Conservation (phyloP, 2,888 invertebrate genomes). For the Helobdella robusta region DNA sequence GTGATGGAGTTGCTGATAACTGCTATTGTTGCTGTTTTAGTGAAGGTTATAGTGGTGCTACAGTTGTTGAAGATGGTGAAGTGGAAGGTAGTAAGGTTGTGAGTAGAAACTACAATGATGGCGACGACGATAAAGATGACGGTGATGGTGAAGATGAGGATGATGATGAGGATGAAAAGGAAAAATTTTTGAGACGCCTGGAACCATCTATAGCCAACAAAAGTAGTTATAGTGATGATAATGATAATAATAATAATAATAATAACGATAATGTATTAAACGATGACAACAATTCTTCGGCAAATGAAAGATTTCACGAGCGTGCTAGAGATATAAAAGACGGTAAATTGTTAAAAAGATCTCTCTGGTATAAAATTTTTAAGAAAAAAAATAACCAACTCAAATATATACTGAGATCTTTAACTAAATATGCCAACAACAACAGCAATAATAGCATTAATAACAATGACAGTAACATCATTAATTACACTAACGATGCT, state of each 20-base stretch:
- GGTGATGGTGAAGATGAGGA: too few species aligned
- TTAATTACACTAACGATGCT: too few species aligned
- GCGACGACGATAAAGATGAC: background rate
- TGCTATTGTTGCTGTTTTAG: background rate
- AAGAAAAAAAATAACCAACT: too few species aligned
- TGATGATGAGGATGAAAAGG: too few species aligned
- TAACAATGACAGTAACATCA: too few species aligned
- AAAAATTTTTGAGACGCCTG: background rate
- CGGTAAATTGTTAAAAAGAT: too few species aligned
- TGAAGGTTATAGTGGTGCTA: background rate
- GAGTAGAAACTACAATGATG: background rate
- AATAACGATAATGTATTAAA: background rate
- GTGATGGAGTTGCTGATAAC: background rate
- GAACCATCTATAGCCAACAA: background rate
- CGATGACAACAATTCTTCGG: background rate
- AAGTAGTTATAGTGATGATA: background rate
- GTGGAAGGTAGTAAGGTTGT: background rate
- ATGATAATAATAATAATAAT: background rate
- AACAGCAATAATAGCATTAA: too few species aligned
- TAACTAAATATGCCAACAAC: too few species aligned
- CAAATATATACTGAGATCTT: too few species aligned
- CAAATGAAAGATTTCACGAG: too few species aligned
- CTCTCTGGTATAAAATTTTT: too few species aligned
- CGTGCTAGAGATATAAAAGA: too few species aligned
- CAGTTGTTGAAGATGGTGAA: background rate